A percentile compares a stretch with the other conserved stretches of the same genome.
phyloP scores from a whole-genome alignment of 2,888 invertebrate genomes.

The Aspidapion aeneum region DNA sequence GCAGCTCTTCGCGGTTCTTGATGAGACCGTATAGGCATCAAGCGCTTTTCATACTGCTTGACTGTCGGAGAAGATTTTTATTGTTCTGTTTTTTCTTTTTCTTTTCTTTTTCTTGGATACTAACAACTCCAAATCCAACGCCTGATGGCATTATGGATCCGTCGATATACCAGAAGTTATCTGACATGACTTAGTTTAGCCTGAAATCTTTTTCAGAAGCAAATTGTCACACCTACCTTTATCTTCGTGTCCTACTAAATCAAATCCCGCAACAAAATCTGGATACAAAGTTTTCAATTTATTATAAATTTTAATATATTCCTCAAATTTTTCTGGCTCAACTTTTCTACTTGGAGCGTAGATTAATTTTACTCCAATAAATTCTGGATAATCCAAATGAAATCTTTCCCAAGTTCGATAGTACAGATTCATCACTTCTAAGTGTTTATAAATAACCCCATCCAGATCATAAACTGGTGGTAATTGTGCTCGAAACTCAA shows the following conservation, averaged over 20 bases:
- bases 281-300: conserved; percentile 43
- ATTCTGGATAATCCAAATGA: conserved; percentile 53
- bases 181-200: too few relatives aligned
- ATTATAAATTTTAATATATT: conserved; percentile 21
- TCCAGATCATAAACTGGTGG: conserved; percentile 47
- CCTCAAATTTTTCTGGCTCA: conserved; percentile 39
- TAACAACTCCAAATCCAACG: too few relatives aligned
- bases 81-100: too few relatives aligned
- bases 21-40: too few relatives aligned
- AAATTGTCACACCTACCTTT: conserved; percentile 51
- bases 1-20: too few relatives aligned
- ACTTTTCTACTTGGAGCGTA: conserved; percentile 52
- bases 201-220: conserved; percentile 26
- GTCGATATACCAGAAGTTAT: too few relatives aligned
- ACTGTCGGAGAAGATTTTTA: too few relatives aligned
- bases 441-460: not conserved
- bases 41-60: too few relatives aligned
- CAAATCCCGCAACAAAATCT: conserved; percentile 70
- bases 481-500: conserved; percentile 56
- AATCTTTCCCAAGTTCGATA: conserved; percentile 39
- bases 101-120: too few relatives aligned
- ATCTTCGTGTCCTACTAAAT: conserved; percentile 79
- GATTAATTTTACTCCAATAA: conserved; percentile 58
- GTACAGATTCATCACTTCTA: not conserved
- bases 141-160: too few relatives aligned